Conservation (phyloP, 2,113 vertebrate species). For the Etia nguti region DNA sequence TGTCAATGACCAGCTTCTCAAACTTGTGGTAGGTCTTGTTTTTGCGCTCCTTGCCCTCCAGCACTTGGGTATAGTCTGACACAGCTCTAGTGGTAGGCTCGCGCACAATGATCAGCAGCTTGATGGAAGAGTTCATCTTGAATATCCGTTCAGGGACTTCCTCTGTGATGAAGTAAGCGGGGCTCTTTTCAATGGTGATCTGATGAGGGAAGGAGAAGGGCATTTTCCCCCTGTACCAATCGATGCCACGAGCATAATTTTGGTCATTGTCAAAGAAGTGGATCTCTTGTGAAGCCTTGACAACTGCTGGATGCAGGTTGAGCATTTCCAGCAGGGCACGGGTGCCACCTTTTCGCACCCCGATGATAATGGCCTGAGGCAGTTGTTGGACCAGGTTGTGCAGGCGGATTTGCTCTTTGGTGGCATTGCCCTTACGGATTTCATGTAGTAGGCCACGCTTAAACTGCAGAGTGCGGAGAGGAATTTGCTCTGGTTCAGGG, state of each 20-base stretch:
- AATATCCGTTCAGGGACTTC: slow-evolving; percentile 97
- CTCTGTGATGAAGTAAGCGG: slow-evolving; percentile 93
- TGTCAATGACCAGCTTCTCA: slow-evolving; percentile 89
- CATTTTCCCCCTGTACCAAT: slow-evolving; percentile 97
- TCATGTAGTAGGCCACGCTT: slow-evolving; percentile 85
- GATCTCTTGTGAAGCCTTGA: slow-evolving; percentile 97
- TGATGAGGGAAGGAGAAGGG: slow-evolving; percentile 93
- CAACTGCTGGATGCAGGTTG: slow-evolving; percentile 91
- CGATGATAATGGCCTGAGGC: slow-evolving; percentile 93
- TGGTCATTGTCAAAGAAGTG: slow-evolving; percentile 96
- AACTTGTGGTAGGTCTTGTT: slow-evolving; percentile 97
- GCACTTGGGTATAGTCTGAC: slow-evolving; percentile 96
- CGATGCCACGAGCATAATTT: slow-evolving; percentile 90
- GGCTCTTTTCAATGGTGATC: slow-evolving; percentile 97
- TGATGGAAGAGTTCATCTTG: slow-evolving; percentile 96
- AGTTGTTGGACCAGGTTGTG: slow-evolving; percentile 90
- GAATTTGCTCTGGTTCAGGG: slow-evolving; percentile 77
- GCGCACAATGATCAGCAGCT: slow-evolving; percentile 91
- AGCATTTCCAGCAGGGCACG: slow-evolving; percentile 94
- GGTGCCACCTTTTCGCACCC: slow-evolving; percentile 92
- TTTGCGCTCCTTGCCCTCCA: slow-evolving; percentile 93
- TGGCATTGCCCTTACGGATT: slow-evolving; percentile 83
- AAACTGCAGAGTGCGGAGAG: slow-evolving; percentile 83
- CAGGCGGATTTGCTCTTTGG: slow-evolving; percentile 83
- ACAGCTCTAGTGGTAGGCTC: slow-evolving; percentile 93